Percentiles rank a stretch among this genome's conserved stretches.
Evolutionary conservation across 2,113 vertebrate genomes (phyloP).

Genomic region (Colaptes auratus): DNA sequence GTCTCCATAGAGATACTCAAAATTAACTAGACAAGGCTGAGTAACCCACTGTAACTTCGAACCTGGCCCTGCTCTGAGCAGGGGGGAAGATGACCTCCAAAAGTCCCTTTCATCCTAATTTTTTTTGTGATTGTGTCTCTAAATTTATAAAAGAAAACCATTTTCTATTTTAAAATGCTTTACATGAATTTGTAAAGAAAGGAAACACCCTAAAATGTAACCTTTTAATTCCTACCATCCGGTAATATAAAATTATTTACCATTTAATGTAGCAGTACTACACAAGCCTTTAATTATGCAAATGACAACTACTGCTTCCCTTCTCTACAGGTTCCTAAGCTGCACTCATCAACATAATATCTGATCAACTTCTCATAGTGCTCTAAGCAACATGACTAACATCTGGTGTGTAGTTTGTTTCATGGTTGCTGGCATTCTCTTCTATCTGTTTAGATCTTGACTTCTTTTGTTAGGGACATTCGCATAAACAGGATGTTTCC

Average conservation of each 20-base stretch:
- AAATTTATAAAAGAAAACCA: neutral
- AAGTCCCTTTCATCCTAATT: neutral
- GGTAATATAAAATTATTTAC: constrained; percentile 26
- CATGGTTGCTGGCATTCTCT: constrained; percentile 18
- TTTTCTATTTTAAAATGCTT: neutral
- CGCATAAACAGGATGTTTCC: constrained; percentile 68
- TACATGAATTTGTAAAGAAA: neutral
- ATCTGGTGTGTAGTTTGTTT: constrained; percentile 50
- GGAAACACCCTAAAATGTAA: neutral
- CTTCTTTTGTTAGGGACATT: constrained; percentile 57
- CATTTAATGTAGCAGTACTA: neutral
- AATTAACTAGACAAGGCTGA: neutral
- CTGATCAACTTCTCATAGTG: constrained; percentile 31
- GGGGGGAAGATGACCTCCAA: neutral
- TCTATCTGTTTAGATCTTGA: constrained; percentile 62
- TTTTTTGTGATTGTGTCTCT: neutral
- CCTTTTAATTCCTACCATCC: neutral
- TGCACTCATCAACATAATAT: constrained; percentile 9
- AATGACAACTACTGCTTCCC: constrained; percentile 22
- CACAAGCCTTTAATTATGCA: constrained; percentile 40
- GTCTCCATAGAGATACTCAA: neutral
- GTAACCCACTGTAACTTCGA: neutral
- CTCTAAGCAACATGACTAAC: constrained; percentile 30
- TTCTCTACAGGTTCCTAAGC: constrained; percentile 26
- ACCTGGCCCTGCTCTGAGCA: neutral